Evolutionary conservation across 2,797 vertebrate genomes (phyloP).

Genomic region (Tolypeutes matacus): DNA sequence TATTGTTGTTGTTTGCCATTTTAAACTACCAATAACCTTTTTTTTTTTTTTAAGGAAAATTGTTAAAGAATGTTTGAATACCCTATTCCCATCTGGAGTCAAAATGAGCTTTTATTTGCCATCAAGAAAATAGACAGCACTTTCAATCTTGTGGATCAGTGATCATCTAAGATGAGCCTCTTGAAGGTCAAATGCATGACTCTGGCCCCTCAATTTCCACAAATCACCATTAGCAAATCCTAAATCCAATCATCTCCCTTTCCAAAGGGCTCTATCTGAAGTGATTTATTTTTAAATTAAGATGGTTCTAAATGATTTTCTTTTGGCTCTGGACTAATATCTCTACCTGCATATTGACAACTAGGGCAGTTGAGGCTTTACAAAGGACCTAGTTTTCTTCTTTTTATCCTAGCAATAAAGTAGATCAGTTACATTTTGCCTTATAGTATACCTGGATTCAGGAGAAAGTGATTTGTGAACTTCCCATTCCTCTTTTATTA

Average conservation of each 20-base stretch:
- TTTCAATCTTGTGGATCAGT: neutral
- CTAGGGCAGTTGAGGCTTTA: neutral
- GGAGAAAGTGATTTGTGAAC: neutral
- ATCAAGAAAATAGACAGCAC: neutral
- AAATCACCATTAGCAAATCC: constrained; percentile 2
- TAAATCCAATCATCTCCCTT: constrained; percentile 53
- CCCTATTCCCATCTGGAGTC: neutral
- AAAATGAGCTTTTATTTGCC: constrained; percentile 29
- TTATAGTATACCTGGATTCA: constrained; percentile 28
- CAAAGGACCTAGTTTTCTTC: neutral
- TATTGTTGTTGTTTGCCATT: neutral
- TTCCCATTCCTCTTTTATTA: neutral
- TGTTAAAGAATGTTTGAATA: constrained; percentile 39
- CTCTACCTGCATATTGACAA: neutral
- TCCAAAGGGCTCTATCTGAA: constrained; percentile 1
- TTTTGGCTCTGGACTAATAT: constrained; percentile 36
- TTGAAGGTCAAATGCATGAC: neutral
- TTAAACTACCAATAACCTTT: constrained; percentile 14
- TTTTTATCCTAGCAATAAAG: neutral
- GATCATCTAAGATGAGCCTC: neutral
- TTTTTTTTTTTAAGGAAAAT: constrained; percentile 10
- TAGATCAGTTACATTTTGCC: neutral
- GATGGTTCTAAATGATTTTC: constrained; percentile 17
- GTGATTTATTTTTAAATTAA: neutral
- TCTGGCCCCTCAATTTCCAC: constrained; percentile 1